These are phyloP conservation scores for Aphelenchoides bicaudatus DNA, from an alignment of 2,888 invertebrate genomes.

Conservation along the genomic window DNA sequence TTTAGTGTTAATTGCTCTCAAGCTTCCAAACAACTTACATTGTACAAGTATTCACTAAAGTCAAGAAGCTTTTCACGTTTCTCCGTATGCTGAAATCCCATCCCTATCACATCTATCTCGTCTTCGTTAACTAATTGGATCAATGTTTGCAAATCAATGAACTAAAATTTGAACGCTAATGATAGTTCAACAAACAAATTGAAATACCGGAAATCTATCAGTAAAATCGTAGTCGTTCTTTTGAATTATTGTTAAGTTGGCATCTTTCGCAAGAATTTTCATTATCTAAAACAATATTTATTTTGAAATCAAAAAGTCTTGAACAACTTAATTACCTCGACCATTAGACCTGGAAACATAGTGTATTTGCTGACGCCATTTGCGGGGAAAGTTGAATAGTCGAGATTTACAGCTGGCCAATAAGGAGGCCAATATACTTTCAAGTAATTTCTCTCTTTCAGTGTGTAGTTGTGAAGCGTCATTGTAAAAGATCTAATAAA, in stretches of 20 bases:
- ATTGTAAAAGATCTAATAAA: too few species aligned
- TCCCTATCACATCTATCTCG: background rate
- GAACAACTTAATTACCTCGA: slow-evolving; percentile 3
- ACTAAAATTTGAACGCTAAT: background rate
- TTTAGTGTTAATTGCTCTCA: background rate
- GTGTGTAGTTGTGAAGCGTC: too few species aligned
- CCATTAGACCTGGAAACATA: background rate
- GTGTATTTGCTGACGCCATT: background rate
- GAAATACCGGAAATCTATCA: too few species aligned
- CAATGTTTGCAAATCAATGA: background rate
- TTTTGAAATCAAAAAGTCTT: background rate
- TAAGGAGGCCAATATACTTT: background rate
- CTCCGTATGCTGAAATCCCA: slow-evolving; percentile 8
- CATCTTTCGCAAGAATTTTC: background rate
- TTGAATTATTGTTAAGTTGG: background rate
- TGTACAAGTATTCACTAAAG: slow-evolving; percentile 3
- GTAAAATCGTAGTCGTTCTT: too few species aligned
- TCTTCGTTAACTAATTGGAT: background rate
- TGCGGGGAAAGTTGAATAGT: background rate
- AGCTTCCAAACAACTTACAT: background rate
- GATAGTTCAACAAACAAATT: background rate
- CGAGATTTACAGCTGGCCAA: background rate
- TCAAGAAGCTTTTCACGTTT: background rate
- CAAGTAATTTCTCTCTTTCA: too few species aligned
- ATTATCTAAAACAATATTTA: slow-evolving; percentile 2